Base-by-base conservation (phyloP, 2,888 invertebrate genomes). In the Sisyra nigra region DNA sequence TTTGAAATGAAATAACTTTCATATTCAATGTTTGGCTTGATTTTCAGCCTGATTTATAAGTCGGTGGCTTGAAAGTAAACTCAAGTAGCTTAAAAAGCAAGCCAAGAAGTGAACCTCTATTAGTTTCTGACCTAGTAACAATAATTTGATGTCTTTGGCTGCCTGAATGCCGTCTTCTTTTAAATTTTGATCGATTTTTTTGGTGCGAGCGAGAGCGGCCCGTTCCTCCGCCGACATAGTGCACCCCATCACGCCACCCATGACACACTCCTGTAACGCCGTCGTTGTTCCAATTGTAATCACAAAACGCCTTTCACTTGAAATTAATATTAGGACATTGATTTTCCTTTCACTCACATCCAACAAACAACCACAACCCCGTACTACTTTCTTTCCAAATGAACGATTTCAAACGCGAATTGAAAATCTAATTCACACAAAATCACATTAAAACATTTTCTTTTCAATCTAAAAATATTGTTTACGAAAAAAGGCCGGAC, bases 211-310 rank as follows among this genome's bases (percentile, higher is more conserved):
- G 67, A 91, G 80, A 61, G 97, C 97, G 63, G 91, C 92, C 71
- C 96, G 79, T 74, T 98, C 97, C 71, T 98, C 97, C 57, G 96
- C 94, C 70, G 94, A 96, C 82, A 96, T 89, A 68, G 96, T 92
- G 77, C 97, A 97, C 72, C 97, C 97, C 96, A 97, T 97, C 62
- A 63, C 65, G 62, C 70, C 42, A 17, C 42, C 42, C 42, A 42
- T 42, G 18, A 24, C 7, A 24, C 24, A 7, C 3, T 24, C 24
- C 24, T 24, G 24, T 24, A 24, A 24, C 24, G 24, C 24, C 24
- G 24, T 24, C 24, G 24, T 24, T 10, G 13, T 13, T 19, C n/a
- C 24, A 18, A 18, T 17, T n/a, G 19, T 18, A 34, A 34, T 14
- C 11, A 11, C 11, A 11, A 34, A 34, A 14, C 13, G 15, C 11